phyloP scores from a whole-genome alignment of 1,140 invertebrate species.

The Galleria mellonella region DNA sequence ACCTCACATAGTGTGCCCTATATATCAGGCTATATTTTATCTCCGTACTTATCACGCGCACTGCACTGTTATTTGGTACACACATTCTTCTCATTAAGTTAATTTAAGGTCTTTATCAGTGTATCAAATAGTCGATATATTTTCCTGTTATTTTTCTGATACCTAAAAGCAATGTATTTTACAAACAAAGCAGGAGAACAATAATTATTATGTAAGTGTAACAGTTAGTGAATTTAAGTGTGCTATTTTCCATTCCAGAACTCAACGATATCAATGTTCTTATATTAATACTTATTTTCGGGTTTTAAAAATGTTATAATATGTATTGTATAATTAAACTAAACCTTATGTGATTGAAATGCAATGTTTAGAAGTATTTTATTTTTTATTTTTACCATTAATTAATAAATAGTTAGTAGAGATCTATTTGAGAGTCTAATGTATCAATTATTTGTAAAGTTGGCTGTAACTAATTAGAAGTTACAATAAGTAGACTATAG shows the following conservation, averaged over 20 bases:
- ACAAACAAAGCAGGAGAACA: constrained; percentile 72
- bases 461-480: constrained; percentile 73
- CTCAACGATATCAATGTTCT: constrained; percentile 73
- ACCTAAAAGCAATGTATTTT: constrained; percentile 72
- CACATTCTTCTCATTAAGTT: constrained; percentile 57
- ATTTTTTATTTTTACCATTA: constrained; percentile 74
- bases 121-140: constrained; percentile 66
- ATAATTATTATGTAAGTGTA: constrained; percentile 74
- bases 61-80: constrained; percentile 72
- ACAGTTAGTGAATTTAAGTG: constrained; percentile 73
- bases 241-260: constrained; percentile 74
- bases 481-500: constrained; percentile 66
- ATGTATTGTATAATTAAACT: constrained; percentile 65
- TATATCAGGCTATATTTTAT: constrained; percentile 48
- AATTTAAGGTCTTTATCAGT: constrained; percentile 62
- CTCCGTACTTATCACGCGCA: constrained; percentile 64
- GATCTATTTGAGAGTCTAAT: constrained; percentile 74
- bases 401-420: constrained; percentile 70
- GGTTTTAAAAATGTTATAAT: constrained; percentile 71
- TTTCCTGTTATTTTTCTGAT: constrained; percentile 72
- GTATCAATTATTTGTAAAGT: constrained; percentile 75
- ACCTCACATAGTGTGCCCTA: constrained; percentile 48
- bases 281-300: constrained; percentile 68
- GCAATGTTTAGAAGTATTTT: constrained; percentile 75
- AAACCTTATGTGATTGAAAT: constrained; percentile 74